These are phyloP conservation scores for Pyrochroa serraticornis DNA, from an alignment of 2,888 invertebrate species.

Conservation along the genomic window DNA sequence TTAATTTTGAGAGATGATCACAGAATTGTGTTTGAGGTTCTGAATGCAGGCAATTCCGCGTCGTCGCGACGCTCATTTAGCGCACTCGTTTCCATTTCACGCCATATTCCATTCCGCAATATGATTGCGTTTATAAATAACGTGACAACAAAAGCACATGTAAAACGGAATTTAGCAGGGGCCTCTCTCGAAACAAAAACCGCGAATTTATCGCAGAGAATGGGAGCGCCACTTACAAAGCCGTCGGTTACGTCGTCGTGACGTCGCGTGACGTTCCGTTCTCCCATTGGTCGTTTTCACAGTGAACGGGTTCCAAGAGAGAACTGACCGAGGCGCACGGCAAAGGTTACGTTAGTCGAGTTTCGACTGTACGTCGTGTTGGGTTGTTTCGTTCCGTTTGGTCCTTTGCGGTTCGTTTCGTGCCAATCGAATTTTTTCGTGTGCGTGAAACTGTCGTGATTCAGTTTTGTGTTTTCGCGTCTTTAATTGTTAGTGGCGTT, in stretches of 20 bases:
- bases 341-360: constrained; percentile 54
- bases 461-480: neutral
- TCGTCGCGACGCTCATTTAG: no score
- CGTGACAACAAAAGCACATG: no score
- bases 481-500: constrained; percentile 1
- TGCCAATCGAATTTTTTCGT: constrained; percentile 3
- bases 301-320: constrained; percentile 47
- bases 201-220: constrained; percentile 18
- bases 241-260: constrained; percentile 41
- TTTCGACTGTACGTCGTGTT: constrained; percentile 35
- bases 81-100: no score
- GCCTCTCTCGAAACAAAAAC: neutral
- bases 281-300: constrained; percentile 44
- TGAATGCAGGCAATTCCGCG: no score
- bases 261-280: constrained; percentile 47
- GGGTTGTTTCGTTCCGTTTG: constrained; percentile 23
- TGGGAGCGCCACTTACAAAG: constrained; percentile 45
- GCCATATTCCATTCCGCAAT: no score
- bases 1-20: no score
- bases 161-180: no score
- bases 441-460: neutral
- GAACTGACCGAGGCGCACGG: constrained; percentile 51
- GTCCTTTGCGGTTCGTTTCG: constrained; percentile 15
- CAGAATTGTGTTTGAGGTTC: no score
- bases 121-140: no score